Percentiles rank a stretch among this genome's conserved stretches.
phyloP scores from a whole-genome alignment of 2,797 vertebrate genomes.

The Sebastes iracundus region DNA sequence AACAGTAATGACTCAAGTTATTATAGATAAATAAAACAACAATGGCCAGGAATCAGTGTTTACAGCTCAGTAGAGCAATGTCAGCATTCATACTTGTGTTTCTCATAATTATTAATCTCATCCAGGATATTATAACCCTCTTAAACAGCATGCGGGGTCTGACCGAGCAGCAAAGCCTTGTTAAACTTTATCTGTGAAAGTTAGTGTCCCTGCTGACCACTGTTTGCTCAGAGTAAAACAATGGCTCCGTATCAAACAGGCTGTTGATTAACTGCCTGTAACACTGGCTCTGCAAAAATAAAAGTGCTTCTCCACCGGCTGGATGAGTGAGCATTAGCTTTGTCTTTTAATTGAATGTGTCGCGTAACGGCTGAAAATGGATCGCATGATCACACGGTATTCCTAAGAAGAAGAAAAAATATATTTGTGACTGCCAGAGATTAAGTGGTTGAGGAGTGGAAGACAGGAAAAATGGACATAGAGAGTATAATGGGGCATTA shows the following conservation, averaged over 20 bases:
- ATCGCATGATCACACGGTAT: background rate
- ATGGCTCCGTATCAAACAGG: slow-evolving; percentile 32
- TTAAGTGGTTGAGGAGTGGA: background rate
- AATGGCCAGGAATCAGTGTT: background rate
- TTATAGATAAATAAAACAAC: slow-evolving; percentile 16
- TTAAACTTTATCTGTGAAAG: slow-evolving; percentile 43
- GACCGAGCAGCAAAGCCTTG: slow-evolving; percentile 23
- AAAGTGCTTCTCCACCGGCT: slow-evolving; percentile 12
- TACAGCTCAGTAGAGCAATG: background rate
- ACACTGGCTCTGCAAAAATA: slow-evolving; percentile 9
- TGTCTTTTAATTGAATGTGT: slow-evolving; percentile 45
- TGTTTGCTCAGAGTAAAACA: slow-evolving; percentile 30
- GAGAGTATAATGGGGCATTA: background rate
- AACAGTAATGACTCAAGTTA: background rate
- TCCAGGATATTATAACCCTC: background rate
- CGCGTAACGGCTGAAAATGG: slow-evolving; percentile 3
- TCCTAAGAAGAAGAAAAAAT: background rate
- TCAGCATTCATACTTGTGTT: slow-evolving; percentile 11
- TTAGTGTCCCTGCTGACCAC: slow-evolving; percentile 31
- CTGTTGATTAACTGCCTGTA: slow-evolving; percentile 48
- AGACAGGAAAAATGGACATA: background rate
- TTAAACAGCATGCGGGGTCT: background rate
- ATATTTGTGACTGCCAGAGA: background rate
- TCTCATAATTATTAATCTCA: slow-evolving; percentile 9
- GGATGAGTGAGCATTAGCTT: slow-evolving; percentile 41